These are phyloP conservation scores for Patella caerulea DNA, from an alignment of 2,888 invertebrate genomes.

Conservation along the genomic window DNA sequence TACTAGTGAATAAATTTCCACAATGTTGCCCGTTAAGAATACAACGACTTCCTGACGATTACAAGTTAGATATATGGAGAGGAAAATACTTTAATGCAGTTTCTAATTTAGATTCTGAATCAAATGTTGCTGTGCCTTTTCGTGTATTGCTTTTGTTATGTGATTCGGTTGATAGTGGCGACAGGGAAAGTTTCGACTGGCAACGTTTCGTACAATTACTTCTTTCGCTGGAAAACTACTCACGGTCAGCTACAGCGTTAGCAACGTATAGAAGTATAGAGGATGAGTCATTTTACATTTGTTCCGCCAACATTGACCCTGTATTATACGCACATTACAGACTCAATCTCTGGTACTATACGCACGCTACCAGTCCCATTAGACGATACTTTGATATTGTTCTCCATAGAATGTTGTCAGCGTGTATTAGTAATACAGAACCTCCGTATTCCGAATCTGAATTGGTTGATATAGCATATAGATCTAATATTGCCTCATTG, in stretches of 20 bases:
- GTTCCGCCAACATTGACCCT: slow-evolving; percentile 39
- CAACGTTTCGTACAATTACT: slow-evolving; percentile 50
- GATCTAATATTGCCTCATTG: not conserved
- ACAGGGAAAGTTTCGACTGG: slow-evolving; percentile 41
- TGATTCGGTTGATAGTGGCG: slow-evolving; percentile 41
- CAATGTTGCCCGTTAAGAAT: slow-evolving; percentile 51
- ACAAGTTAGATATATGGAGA: slow-evolving; percentile 52
- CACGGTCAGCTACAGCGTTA: slow-evolving; percentile 55
- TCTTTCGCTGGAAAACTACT: slow-evolving; percentile 56
- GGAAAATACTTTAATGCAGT: slow-evolving; percentile 54
- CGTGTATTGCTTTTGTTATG: slow-evolving; percentile 23
- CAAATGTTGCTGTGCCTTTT: too few species aligned
- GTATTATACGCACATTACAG: slow-evolving; percentile 43
- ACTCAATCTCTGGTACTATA: slow-evolving; percentile 51
- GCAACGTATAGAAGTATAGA: slow-evolving; percentile 49
- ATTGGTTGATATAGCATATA: not conserved
- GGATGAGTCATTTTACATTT: slow-evolving; percentile 42
- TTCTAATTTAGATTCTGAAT: slow-evolving; percentile 50
- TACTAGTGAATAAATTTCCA: slow-evolving; percentile 49
- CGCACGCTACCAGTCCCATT: slow-evolving; percentile 59
- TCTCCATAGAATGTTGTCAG: slow-evolving; percentile 53
- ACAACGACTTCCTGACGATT: slow-evolving; percentile 49
- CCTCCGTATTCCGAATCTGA: not conserved
- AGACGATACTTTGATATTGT: slow-evolving; percentile 61
- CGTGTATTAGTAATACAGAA: not conserved